A percentile compares a stretch with the other conserved stretches of the same genome.
Evolutionary conservation across 2,888 invertebrate species (phyloP).

Genomic region (Octodonta nipae): DNA sequence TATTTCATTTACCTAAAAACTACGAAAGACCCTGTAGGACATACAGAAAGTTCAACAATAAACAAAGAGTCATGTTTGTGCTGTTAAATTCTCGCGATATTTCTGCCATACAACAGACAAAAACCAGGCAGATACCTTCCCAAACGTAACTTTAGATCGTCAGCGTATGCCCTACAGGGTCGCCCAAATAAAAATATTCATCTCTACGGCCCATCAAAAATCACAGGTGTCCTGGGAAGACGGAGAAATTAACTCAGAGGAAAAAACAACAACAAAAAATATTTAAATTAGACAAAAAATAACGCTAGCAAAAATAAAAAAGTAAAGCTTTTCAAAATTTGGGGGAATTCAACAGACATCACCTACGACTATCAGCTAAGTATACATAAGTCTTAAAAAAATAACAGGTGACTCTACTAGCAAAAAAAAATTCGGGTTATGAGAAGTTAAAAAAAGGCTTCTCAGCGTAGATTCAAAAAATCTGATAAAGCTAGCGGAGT

Average conservation of each 20-base stretch:
- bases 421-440: slow-evolving; percentile 11
- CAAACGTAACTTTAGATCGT: no score
- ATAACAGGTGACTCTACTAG: slow-evolving; percentile 18
- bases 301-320: slow-evolving; percentile 11
- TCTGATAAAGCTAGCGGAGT: slow-evolving; percentile 21
- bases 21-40: no score
- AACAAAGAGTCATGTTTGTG: no score
- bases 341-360: no score
- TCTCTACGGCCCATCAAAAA: slow-evolving; percentile 8
- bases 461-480: slow-evolving; percentile 12
- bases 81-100: no score
- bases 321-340: slow-evolving; percentile 12
- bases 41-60: no score
- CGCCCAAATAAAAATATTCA: background rate
- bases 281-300: no score
- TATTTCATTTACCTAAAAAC: no score
- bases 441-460: slow-evolving; percentile 18
- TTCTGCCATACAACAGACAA: no score
- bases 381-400: slow-evolving; percentile 16
- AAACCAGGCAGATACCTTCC: no score
- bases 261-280: slow-evolving; percentile 5
- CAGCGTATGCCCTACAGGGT: no score
- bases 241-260: slow-evolving; percentile 12
- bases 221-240: slow-evolving; percentile 30
- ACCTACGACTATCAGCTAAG: slow-evolving; percentile 7